Evolutionary conservation across 2,888 invertebrate species (phyloP).

Genomic region (Reticulitermes lucifugus): DNA sequence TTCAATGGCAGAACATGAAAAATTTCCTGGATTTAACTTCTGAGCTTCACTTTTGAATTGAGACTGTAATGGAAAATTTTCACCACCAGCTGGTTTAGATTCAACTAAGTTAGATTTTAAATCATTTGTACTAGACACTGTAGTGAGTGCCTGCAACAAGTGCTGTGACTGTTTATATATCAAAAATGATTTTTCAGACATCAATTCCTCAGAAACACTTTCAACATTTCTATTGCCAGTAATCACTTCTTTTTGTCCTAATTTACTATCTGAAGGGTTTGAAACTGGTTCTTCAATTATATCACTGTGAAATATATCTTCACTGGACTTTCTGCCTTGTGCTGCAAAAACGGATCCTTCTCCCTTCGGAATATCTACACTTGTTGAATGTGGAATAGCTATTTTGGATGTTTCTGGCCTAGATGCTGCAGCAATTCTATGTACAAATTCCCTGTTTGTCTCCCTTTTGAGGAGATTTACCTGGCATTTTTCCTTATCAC

Average conservation of each 20-base stretch:
- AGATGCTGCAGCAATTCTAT: neutral
- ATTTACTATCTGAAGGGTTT: neutral
- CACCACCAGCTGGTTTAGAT: neutral
- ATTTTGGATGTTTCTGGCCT: neutral
- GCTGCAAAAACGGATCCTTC: neutral
- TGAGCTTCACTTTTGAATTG: neutral
- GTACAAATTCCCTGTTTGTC: neutral
- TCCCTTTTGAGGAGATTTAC: too few species aligned
- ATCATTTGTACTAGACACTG: neutral
- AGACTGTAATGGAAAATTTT: neutral
- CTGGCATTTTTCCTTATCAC: neutral
- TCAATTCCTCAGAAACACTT: neutral
- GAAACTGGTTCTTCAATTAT: neutral
- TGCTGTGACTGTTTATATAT: too few species aligned
- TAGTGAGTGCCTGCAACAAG: neutral
- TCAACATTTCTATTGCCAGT: neutral
- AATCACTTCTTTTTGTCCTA: neutral
- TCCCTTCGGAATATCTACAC: neutral
- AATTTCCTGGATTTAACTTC: neutral
- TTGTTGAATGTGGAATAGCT: neutral
- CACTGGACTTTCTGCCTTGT: too few species aligned
- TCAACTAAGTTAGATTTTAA: neutral
- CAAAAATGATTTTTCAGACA: neutral
- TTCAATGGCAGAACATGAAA: neutral
- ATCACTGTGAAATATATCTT: too few species aligned